A percentile compares a stretch with the other conserved stretches of the same genome.
phyloP scores from a whole-genome alignment of 1,140 invertebrate genomes.

The Calliphora vicina region DNA sequence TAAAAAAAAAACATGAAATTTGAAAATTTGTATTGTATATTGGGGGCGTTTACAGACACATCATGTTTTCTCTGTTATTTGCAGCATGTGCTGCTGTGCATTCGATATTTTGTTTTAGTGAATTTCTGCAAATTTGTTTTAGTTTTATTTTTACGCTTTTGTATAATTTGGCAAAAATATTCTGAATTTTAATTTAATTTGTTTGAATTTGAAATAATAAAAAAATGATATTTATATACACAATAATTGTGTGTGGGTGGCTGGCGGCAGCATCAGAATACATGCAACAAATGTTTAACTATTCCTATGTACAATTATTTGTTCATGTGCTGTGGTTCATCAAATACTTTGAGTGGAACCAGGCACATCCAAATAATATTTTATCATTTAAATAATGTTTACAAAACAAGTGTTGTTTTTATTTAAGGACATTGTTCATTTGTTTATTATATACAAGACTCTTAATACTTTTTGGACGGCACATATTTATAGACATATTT shows the following conservation, averaged over 20 bases:
- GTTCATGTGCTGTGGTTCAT: background rate
- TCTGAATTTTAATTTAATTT: conserved; percentile 25
- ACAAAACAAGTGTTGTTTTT: background rate
- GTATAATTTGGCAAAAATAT: conserved; percentile 23
- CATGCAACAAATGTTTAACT: background rate
- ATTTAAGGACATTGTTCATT: background rate
- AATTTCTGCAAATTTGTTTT: conserved; percentile 1
- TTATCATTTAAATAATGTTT: background rate
- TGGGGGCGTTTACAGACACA: conserved; percentile 14
- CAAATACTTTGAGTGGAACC: background rate
- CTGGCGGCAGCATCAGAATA: no score
- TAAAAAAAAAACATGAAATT: background rate
- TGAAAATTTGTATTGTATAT: background rate
- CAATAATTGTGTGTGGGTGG: background rate
- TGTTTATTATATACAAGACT: background rate
- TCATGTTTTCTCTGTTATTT: background rate
- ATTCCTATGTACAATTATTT: background rate
- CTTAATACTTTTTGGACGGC: no score
- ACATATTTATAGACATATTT: no score
- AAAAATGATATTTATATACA: background rate
- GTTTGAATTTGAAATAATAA: background rate
- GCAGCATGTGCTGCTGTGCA: background rate
- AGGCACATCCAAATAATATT: background rate
- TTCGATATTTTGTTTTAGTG: background rate
- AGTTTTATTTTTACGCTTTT: background rate